Evolutionary conservation across 2,797 vertebrate species (phyloP), one percentile per base, ranked within the genome.

Genomic region (Sebastes nivosus): DNA sequence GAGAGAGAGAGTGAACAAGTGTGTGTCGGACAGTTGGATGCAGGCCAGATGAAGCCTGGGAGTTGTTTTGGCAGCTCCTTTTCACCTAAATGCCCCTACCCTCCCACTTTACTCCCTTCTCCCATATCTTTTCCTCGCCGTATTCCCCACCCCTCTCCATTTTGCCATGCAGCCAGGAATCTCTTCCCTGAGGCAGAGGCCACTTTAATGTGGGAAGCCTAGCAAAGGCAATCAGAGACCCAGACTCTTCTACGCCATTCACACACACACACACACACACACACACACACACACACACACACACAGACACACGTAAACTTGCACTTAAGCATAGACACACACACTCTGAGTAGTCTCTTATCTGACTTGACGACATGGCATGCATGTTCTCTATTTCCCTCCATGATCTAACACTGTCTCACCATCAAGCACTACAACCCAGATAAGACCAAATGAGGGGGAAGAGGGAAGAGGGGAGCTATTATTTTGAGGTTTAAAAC

Each of bases 181-280:
- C 92, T 92, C 93, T 94, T 95, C 93, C 94, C 93, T 87, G 90
- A 84, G 95, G 94, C 92, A 92, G 92, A 92, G 80, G 89, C 80
- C 77, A 92, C 92, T 95, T 96, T 96, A 92, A 93, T 94, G 91
- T 95, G 95, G 95, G 95, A 94, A 96, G 93, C 88, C 90, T 89
- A 89, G 92, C 87, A 91, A 89, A 91, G 87, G 94, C 95, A 96
- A 93, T 95, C 94, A 95, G 94, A 92, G 94, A 93, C 80, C 93
- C 92, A 94, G 93, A 94, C 93, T 92, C 89, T 88, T 89, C 84
- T 86, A 93, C 85, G 83, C 91, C 87, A 85, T 65, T 64, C 79
- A 68, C 86, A 91, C 92, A 81, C 85, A 67, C 82, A 86, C 80
- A 67, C 34, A 68, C 79, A 77, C 77, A 81, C 70, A 77, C 71